Conservation (phyloP, 2,113 vertebrate genomes). For the Pollimyrus isidori region DNA sequence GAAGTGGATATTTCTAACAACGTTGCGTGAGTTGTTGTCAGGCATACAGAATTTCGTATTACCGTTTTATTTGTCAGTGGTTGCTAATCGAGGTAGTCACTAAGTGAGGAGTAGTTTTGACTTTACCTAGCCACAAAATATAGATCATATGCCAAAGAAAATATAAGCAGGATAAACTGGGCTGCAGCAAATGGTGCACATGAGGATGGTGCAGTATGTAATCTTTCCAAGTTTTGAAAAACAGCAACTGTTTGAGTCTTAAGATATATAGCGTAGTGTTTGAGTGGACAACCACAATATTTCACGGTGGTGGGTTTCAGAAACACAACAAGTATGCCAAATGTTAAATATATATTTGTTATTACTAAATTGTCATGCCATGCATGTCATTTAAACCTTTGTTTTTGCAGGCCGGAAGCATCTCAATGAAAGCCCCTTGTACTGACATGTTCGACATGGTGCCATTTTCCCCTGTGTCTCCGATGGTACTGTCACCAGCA, state of each 20-base stretch:
- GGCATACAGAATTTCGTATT: not conserved
- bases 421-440: slow-evolving; percentile 70
- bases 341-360: not conserved
- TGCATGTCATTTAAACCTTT: slow-evolving; percentile 18
- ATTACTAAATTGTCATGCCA: not conserved
- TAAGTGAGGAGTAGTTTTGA: not conserved
- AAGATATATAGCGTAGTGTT: not conserved
- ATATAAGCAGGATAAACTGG: not conserved
- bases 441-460: slow-evolving; percentile 98
- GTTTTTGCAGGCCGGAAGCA: slow-evolving; percentile 70
- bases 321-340: not conserved
- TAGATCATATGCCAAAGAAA: not conserved
- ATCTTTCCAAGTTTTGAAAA: not conserved
- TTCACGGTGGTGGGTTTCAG: not conserved
- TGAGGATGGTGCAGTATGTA: not conserved
- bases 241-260: not conserved
- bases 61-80: not conserved
- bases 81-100: not conserved
- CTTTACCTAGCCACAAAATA: not conserved
- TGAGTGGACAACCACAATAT: not conserved
- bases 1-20: not conserved
- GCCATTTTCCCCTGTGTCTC: slow-evolving; percentile 84
- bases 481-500: slow-evolving; percentile 70
- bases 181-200: not conserved
- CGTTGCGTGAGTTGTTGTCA: not conserved